Conservation (phyloP, 2,888 invertebrate species). For the Rutpela maculata region DNA sequence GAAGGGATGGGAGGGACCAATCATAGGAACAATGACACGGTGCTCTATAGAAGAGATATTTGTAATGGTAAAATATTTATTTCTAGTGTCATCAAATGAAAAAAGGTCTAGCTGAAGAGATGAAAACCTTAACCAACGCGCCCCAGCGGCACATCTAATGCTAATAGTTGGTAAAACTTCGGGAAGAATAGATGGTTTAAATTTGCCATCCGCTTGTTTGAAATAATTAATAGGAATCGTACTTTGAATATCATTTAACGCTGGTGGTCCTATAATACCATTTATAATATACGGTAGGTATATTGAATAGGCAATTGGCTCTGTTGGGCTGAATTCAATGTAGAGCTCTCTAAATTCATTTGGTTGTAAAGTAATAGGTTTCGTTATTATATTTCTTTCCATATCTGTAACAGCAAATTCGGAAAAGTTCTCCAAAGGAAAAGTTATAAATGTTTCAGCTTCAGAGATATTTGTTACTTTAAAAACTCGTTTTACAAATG, state of each 20-base stretch:
- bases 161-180: constrained; percentile 51
- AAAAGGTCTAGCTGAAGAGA: constrained; percentile 46
- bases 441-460: constrained; percentile 62
- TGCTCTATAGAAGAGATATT: constrained; percentile 42
- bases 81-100: background rate
- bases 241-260: constrained; percentile 60
- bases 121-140: constrained; percentile 53
- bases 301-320: constrained; percentile 76
- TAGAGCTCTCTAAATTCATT: constrained; percentile 65
- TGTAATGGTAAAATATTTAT: constrained; percentile 42
- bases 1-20: constrained; percentile 21
- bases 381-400: constrained; percentile 50
- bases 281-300: constrained; percentile 79
- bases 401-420: constrained; percentile 68
- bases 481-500: constrained; percentile 65
- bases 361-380: constrained; percentile 61
- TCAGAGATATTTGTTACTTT: constrained; percentile 66
- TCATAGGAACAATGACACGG: constrained; percentile 19
- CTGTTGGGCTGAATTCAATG: constrained; percentile 72
- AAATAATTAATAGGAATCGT: constrained; percentile 49
- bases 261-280: constrained; percentile 77
- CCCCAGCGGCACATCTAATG: constrained; percentile 58
- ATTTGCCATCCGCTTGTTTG: background rate
- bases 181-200: background rate
- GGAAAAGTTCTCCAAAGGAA: constrained; percentile 67